A percentile compares a stretch with the other conserved stretches of the same genome.
phyloP scores from a whole-genome alignment of 2,797 vertebrate species.

The Lutjanus argentimaculatus region DNA sequence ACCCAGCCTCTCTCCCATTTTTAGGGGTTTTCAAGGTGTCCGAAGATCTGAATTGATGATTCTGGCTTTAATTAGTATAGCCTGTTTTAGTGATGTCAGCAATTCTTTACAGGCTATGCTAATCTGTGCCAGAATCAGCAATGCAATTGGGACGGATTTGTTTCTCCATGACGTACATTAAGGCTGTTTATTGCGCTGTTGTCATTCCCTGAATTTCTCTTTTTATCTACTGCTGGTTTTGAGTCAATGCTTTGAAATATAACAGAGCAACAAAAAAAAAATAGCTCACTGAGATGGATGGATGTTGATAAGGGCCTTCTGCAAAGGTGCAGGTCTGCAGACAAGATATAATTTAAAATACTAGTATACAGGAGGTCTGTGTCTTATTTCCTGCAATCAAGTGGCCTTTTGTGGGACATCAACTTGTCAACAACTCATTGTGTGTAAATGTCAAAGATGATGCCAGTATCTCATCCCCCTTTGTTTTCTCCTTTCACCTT shows the following conservation, averaged over 20 bases:
- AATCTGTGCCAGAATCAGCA: constrained; percentile 92
- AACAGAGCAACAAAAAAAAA: constrained; percentile 6
- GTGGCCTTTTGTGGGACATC: constrained; percentile 48
- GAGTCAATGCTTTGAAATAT: constrained; percentile 40
- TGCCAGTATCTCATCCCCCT: constrained; percentile 47
- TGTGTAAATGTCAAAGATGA: constrained; percentile 70
- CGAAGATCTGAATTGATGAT: constrained; percentile 84
- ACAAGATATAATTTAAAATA: constrained; percentile 37
- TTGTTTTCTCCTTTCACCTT: constrained; percentile 36
- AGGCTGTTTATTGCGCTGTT: constrained; percentile 49
- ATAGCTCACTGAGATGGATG: constrained; percentile 26
- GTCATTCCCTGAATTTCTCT: constrained; percentile 34
- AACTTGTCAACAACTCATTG: constrained; percentile 27
- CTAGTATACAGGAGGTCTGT: background rate
- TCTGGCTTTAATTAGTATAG: constrained; percentile 89
- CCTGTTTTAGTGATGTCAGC: constrained; percentile 88
- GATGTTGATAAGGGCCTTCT: constrained; percentile 20
- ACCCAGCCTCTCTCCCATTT: constrained; percentile 56
- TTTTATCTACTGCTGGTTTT: constrained; percentile 43
- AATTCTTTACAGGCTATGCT: constrained; percentile 94
- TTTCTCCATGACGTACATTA: constrained; percentile 65
- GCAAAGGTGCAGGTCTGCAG: constrained; percentile 23
- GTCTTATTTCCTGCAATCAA: constrained; percentile 36
- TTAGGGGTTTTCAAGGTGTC: constrained; percentile 64
- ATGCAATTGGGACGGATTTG: constrained; percentile 78